Percentiles rank a stretch among this genome's conserved stretches.
phyloP scores from a whole-genome alignment of 2,113 vertebrate species.

The Spea multiplicata region DNA sequence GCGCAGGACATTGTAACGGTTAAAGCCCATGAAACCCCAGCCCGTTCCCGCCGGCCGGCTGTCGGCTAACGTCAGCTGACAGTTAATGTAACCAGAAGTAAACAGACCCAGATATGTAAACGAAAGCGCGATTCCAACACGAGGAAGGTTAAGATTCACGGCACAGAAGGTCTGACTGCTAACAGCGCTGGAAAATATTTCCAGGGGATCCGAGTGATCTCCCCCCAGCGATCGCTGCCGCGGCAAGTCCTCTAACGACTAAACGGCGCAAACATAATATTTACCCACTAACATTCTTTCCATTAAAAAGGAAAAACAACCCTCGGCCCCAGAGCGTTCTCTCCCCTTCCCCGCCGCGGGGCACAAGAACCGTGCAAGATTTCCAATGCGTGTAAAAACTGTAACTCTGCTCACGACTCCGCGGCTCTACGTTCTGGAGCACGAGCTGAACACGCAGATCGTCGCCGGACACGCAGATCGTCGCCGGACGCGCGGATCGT shows the following conservation, averaged over 20 bases:
- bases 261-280: neutral
- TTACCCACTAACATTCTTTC: neutral
- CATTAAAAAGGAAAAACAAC: neutral
- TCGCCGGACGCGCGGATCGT: too few relatives aligned
- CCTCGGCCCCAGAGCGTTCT: neutral
- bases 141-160: neutral
- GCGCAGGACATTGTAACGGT: neutral
- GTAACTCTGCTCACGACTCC: neutral
- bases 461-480: too few relatives aligned
- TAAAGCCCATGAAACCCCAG: neutral
- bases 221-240: neutral
- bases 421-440: too few relatives aligned
- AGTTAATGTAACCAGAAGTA: slow-evolving; percentile 18
- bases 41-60: neutral
- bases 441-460: too few relatives aligned
- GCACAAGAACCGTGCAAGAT: neutral
- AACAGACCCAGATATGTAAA: slow-evolving; percentile 10
- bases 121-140: neutral
- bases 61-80: neutral
- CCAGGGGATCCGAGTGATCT: neutral
- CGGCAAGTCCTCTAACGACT: neutral
- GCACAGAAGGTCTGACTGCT: neutral
- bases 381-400: neutral
- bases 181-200: slow-evolving; percentile 7
- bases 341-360: neutral